A percentile compares a stretch with the other conserved stretches of the same genome.
phyloP scores from a whole-genome alignment of 1,140 invertebrate genomes.

The Drosophila funebris region DNA sequence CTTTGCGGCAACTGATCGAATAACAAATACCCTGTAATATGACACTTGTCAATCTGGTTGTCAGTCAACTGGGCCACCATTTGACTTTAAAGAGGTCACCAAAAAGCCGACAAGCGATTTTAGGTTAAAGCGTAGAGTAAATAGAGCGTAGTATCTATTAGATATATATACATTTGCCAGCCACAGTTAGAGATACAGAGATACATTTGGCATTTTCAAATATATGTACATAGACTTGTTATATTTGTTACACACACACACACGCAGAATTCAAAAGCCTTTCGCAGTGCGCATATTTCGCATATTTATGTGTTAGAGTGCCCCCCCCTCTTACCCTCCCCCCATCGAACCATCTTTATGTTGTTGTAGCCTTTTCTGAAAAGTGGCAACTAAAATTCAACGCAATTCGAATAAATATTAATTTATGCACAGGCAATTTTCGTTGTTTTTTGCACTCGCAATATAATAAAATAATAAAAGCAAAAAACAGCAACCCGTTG shows the following conservation, averaged over 20 bases:
- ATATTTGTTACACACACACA: slow-evolving; percentile 9
- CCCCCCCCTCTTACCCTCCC: background rate
- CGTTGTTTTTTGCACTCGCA: background rate
- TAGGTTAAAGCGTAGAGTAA: background rate
- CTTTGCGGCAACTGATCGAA: no score
- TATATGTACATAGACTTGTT: slow-evolving; percentile 29
- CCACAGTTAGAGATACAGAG: background rate
- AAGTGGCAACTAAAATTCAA: slow-evolving; percentile 46
- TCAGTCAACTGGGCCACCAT: background rate
- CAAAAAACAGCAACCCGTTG: background rate
- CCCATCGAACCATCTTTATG: background rate
- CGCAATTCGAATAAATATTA: slow-evolving; percentile 70
- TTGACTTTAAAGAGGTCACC: slow-evolving; percentile 7
- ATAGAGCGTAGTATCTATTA: background rate
- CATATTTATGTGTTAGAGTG: slow-evolving; percentile 34
- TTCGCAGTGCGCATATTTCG: slow-evolving; percentile 23
- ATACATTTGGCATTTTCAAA: slow-evolving; percentile 30
- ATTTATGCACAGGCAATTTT: slow-evolving; percentile 72
- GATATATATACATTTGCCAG: slow-evolving; percentile 15
- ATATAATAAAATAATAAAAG: slow-evolving; percentile 13
- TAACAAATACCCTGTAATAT: background rate
- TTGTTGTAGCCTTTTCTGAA: background rate
- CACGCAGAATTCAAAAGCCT: background rate
- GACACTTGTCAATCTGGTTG: background rate
- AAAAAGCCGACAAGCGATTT: slow-evolving; percentile 1